phyloP scores from a whole-genome alignment of 2,888 invertebrate species.

The Biston stratarius region DNA sequence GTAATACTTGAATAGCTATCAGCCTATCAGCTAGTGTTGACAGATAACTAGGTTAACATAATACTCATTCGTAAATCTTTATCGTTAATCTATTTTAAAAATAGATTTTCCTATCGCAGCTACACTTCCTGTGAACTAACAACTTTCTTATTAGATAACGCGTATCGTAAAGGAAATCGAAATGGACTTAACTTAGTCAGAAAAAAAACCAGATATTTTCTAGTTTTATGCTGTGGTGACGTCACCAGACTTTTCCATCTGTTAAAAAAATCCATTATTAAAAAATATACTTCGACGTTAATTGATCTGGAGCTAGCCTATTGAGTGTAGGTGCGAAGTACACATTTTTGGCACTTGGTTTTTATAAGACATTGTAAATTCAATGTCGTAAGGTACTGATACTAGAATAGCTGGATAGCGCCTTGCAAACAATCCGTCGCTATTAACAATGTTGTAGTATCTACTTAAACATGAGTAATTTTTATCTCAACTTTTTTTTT shows the following conservation, averaged over 20 bases:
- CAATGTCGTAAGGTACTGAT: neutral
- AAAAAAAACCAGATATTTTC: slow-evolving; percentile 8
- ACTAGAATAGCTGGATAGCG: neutral
- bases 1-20: too few relatives aligned
- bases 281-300: too few relatives aligned
- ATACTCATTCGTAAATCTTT: too few relatives aligned
- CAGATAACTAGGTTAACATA: neutral
- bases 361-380: neutral
- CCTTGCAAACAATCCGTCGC: neutral
- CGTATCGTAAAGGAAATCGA: slow-evolving; percentile 20
- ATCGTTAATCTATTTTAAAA: neutral
- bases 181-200: slow-evolving; percentile 17
- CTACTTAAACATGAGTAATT: neutral
- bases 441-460: too few relatives aligned
- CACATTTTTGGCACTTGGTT: neutral
- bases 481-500: neutral
- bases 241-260: neutral
- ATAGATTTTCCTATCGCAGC: slow-evolving; percentile 4
- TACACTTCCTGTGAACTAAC: slow-evolving; percentile 21
- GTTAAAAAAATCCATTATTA: too few relatives aligned
- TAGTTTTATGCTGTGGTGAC: neutral
- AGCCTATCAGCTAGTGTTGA: too few relatives aligned
- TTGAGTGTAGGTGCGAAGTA: neutral
- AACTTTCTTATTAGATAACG: slow-evolving; percentile 18
- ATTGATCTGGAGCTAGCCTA: too few relatives aligned